Base-by-base conservation (phyloP, 2,888 invertebrate species). In the Cryptus armator region DNA sequence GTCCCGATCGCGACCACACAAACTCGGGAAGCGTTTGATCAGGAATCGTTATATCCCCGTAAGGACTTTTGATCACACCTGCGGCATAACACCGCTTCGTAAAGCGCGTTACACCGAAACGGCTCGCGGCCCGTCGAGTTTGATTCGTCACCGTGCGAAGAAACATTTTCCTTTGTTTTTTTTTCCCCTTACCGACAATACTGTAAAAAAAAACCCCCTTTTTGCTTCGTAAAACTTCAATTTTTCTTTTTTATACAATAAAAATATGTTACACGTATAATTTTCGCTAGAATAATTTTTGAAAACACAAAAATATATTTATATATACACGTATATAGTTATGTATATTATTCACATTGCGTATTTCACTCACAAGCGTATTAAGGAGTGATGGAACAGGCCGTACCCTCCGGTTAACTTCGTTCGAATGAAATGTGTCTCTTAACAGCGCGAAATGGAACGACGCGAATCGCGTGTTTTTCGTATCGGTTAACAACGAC, bases 21-120 rank as follows among this genome's bases (percentile, higher is more conserved):
- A 94, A 94, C 51, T 96, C 95, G 37, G 95, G 95, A 79, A 96
- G 91, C 72, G 95, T 94, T 90, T 95, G 94, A 67, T 95, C 95
- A 0, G 95, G 95, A 83, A 95, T 93, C 87, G 94, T 93, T 37
- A 95, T 94, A 87, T 95, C 94, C 86, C 95, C 95, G 91, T 95
- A 95, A 0, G 95, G 95, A 24, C 95, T 95, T 84, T 92, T 94
- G 3, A 95, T 86, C 5, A 95, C 88, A 7, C 75, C 94, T 92
- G 46, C 70, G 67, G 86, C 88, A 71, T 87, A 88, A 72, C 43
- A 62, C 4, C 68, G 68, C n/a, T 12, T 59, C 66, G 32, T 9
- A n/a, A 43, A 51, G 16, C n/a, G 37, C 19, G 16, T 79, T 12
- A 48, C 43, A 1, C 56, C 19, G 19, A 59, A 59, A 48, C n/a